Evolutionary conservation across 1,140 invertebrate species (phyloP).

Genomic region (Capitella teleta): DNA sequence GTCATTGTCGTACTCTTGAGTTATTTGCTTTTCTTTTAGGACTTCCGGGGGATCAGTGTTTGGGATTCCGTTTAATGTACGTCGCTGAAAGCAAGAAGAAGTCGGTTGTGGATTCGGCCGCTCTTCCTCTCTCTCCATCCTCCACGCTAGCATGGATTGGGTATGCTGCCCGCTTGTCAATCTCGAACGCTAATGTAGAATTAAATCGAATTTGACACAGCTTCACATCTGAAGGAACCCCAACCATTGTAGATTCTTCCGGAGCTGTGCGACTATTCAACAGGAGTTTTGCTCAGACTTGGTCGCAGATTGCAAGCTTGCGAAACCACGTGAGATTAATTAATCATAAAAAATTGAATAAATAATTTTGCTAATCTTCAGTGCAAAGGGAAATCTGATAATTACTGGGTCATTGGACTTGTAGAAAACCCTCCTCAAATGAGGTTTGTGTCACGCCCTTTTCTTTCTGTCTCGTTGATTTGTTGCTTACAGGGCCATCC

Average conservation of each 20-base stretch:
- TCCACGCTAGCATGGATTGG: conserved; percentile 69
- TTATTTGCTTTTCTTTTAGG: conserved; percentile 17
- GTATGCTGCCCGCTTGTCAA: conserved; percentile 18
- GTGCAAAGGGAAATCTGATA: conserved; percentile 61
- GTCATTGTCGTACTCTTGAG: not conserved
- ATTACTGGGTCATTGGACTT: conserved; percentile 68
- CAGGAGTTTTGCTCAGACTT: conserved; percentile 55
- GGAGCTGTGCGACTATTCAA: conserved; percentile 52
- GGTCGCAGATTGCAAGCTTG: conserved; percentile 64
- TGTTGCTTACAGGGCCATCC: conserved; percentile 51
- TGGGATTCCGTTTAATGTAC: conserved; percentile 37
- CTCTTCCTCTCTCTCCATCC: conserved; percentile 58
- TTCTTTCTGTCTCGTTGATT: not conserved
- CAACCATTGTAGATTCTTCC: conserved; percentile 51
- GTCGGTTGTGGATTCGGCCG: conserved; percentile 25
- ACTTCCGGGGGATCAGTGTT: conserved; percentile 41
- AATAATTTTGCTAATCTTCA: conserved; percentile 28
- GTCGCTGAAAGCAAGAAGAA: conserved; percentile 24
- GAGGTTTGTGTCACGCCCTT: conserved; percentile 25
- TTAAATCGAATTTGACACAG: conserved; percentile 23
- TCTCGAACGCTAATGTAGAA: not conserved
- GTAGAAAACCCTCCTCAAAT: conserved; percentile 64
- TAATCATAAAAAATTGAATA: not conserved
- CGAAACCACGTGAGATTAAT: not conserved
- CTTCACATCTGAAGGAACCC: conserved; percentile 59